A percentile compares a stretch with the other conserved stretches of the same genome.
Conservation (phyloP, 2,113 vertebrate genomes). For the Bos taurus region DNA sequence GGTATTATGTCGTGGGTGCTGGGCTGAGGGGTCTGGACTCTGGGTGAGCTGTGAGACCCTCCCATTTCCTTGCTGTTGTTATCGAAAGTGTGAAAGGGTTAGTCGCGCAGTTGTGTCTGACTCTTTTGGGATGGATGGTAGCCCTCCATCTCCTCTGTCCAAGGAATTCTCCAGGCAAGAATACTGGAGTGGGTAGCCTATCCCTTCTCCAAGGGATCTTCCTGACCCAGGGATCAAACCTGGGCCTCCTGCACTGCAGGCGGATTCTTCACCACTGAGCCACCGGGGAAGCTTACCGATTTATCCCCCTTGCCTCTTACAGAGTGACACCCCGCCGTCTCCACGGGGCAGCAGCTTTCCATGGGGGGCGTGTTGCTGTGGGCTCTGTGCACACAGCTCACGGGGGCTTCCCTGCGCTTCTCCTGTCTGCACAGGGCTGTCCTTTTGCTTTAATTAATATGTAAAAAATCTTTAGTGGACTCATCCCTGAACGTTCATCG, state of each 20-base stretch:
- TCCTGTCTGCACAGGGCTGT: fast-evolving
- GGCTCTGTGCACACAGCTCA: fast-evolving
- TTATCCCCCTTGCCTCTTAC: fast-evolving
- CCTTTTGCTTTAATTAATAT: neutral
- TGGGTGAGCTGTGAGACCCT: fast-evolving
- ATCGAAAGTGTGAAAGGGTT: neutral
- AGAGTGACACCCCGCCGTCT: fast-evolving
- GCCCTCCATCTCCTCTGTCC: neutral
- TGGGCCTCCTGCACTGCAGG: neutral
- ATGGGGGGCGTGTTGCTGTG: fast-evolving
- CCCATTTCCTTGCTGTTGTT: neutral
- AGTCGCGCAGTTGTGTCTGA: fast-evolving
- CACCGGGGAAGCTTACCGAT: neutral
- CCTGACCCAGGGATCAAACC: neutral
- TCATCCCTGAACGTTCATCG: neutral
- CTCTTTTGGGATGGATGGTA: neutral
- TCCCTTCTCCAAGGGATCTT: neutral
- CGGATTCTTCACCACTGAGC: neutral
- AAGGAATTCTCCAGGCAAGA: neutral
- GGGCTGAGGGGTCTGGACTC: neutral
- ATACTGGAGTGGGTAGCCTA: neutral
- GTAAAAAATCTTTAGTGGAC: fast-evolving
- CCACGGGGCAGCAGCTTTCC: fast-evolving
- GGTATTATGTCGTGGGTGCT: fast-evolving
- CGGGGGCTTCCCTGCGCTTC: fast-evolving